phyloP scores from a whole-genome alignment of 2,113 vertebrate species.

The human region DNA sequence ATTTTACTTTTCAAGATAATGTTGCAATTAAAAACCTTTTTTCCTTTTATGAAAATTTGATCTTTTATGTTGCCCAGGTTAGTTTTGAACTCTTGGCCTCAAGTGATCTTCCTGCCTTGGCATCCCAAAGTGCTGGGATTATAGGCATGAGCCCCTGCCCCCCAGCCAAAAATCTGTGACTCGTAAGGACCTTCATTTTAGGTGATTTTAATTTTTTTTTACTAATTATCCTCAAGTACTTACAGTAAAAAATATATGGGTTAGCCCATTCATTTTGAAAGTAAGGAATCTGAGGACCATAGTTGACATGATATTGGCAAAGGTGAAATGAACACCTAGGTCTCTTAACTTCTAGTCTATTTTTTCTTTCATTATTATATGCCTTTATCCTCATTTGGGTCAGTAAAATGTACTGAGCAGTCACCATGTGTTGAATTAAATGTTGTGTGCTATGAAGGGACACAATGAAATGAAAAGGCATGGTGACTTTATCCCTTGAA shows the following conservation, averaged over 20 bases:
- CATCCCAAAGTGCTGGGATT: no score
- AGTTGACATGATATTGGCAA: constrained; percentile 3
- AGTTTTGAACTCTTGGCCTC: no score
- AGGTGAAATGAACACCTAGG: neutral
- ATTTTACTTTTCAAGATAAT: constrained; percentile 29
- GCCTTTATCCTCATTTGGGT: neutral
- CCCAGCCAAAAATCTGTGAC: no score
- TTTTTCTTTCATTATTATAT: neutral
- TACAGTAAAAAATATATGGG: neutral
- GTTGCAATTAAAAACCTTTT: neutral
- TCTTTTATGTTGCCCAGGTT: neutral
- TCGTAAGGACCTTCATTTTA: no score
- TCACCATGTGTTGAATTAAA: neutral
- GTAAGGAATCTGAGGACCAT: neutral
- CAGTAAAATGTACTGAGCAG: neutral
- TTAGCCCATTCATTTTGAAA: constrained; percentile 11
- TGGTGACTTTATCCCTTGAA: neutral
- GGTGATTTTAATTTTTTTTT: no score
- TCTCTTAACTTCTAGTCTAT: neutral
- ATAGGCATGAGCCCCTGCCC: no score
- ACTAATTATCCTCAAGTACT: neutral
- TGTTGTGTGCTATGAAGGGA: neutral
- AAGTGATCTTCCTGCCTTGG: no score
- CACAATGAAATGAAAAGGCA: neutral
- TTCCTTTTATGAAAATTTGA: neutral